These are phyloP conservation scores for Monopis laevigella DNA, from an alignment of 2,888 invertebrate species.

Conservation along the genomic window DNA sequence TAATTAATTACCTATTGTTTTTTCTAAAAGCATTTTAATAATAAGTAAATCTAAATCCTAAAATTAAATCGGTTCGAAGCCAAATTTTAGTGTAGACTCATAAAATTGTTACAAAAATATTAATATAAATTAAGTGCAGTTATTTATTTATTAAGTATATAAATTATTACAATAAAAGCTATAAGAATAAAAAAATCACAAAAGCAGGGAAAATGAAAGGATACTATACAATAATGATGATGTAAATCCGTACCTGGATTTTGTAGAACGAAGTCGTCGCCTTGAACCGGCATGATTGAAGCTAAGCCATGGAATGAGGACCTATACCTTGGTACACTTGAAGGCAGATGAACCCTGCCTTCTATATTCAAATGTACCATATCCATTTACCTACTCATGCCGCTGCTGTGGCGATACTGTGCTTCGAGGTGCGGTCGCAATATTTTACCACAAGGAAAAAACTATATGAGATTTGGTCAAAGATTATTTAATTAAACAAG, in stretches of 20 bases:
- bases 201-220: background rate
- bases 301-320: conserved; percentile 30
- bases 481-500: too few species aligned
- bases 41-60: too few species aligned
- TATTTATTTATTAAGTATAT: background rate
- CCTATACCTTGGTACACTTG: conserved; percentile 5
- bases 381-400: conserved; percentile 51
- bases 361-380: conserved; percentile 4
- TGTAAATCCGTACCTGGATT: conserved; percentile 32
- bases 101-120: too few species aligned
- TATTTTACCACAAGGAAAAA: conserved; percentile 14
- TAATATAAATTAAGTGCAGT: background rate
- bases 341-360: background rate
- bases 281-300: conserved; percentile 42
- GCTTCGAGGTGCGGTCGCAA: conserved; percentile 45
- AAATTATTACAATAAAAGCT: background rate
- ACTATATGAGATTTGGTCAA: too few species aligned
- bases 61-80: too few species aligned
- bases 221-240: background rate
- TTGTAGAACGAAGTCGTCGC: conserved; percentile 23
- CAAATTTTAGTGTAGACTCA: too few species aligned
- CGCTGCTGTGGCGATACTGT: conserved; percentile 52
- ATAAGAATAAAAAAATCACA: background rate
- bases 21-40: too few species aligned
- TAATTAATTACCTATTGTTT: too few species aligned